phyloP scores from a whole-genome alignment of 2,113 vertebrate species.

The Serilophus lunatus region DNA sequence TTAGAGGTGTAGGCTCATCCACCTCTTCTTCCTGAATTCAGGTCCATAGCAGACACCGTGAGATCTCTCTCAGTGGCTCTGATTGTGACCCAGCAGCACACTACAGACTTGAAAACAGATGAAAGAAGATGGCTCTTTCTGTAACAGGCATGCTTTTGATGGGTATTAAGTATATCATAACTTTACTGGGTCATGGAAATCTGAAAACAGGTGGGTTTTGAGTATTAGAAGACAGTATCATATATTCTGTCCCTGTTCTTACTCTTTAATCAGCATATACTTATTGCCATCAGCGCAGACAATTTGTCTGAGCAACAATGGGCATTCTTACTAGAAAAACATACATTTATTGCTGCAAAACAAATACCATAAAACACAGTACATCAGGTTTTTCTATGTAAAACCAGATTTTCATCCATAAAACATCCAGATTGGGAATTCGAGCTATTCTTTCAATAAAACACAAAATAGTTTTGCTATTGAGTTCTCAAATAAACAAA shows the following conservation, averaged over 20 bases:
- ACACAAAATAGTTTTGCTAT: neutral
- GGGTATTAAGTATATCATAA: neutral
- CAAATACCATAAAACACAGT: neutral
- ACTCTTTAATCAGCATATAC: neutral
- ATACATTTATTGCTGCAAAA: neutral
- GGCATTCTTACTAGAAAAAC: neutral
- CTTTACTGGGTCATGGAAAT: neutral
- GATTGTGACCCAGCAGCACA: neutral
- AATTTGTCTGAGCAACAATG: accelerated
- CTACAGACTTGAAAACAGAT: neutral
- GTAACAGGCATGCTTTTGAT: neutral
- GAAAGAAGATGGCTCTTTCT: neutral
- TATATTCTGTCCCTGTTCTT: neutral
- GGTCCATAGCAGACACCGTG: neutral
- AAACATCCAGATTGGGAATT: neutral
- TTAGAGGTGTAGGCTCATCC: neutral
- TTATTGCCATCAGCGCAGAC: neutral
- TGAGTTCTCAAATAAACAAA: neutral
- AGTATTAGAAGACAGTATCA: neutral
- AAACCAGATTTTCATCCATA: neutral
- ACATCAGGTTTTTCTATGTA: neutral
- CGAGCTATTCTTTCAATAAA: neutral
- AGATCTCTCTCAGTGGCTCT: neutral
- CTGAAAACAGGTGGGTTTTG: neutral
- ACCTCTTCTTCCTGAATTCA: neutral